These are phyloP conservation scores for Mallateleia sp. DNA, from an alignment of 2,888 invertebrate genomes.

Conservation along the genomic window DNA sequence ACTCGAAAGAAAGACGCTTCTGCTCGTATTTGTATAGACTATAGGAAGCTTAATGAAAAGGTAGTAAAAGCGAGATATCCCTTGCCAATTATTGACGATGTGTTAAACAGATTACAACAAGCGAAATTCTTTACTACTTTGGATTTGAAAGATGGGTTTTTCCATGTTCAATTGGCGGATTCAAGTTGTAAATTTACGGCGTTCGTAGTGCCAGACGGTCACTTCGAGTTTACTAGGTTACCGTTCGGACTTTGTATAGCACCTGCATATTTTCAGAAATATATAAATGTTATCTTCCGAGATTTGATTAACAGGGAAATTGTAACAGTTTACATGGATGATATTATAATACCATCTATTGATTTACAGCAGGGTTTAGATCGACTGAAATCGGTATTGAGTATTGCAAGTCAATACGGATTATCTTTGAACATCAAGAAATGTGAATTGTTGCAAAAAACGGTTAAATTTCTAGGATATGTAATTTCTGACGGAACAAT, in stretches of 20 bases:
- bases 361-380: constrained; percentile 8
- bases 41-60: constrained; percentile 82
- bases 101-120: constrained; percentile 43
- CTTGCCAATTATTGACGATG: constrained; percentile 70
- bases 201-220: constrained; percentile 60
- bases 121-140: constrained; percentile 47
- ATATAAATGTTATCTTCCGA: no score
- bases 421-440: no score
- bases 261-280: no score
- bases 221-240: constrained; percentile 55
- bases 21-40: no score
- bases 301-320: no score
- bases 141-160: constrained; percentile 78
- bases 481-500: constrained; percentile 28
- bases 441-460: no score
- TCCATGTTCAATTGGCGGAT: constrained; percentile 46
- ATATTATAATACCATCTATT: constrained; percentile 30
- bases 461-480: constrained; percentile 55
- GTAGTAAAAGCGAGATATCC: constrained; percentile 80
- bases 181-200: no score
- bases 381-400: constrained; percentile 36
- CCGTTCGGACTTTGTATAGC: constrained; percentile 53
- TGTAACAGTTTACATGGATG: no score
- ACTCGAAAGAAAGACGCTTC: constrained; percentile 75
- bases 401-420: constrained; percentile 52